These are phyloP conservation scores for Telmatherina bonti DNA, from an alignment of 2,797 vertebrate species.

Conservation along the genomic window DNA sequence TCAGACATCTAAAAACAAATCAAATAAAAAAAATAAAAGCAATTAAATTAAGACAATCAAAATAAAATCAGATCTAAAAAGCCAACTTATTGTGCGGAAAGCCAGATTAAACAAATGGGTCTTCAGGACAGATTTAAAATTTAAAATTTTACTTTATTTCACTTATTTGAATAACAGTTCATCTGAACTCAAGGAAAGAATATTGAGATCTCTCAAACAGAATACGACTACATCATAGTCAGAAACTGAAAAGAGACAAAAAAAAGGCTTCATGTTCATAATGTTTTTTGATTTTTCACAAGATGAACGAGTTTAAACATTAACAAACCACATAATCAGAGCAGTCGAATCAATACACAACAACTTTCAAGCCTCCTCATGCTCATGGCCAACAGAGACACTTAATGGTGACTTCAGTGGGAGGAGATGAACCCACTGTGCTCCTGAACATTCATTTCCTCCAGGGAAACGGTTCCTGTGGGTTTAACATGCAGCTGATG, in stretches of 20 bases:
- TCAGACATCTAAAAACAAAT: too few relatives aligned
- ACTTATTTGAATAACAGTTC: background rate
- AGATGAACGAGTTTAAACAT: slow-evolving; percentile 5
- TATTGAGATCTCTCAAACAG: background rate
- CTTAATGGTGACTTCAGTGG: slow-evolving; percentile 45
- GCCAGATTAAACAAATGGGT: too few relatives aligned
- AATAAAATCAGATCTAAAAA: too few relatives aligned
- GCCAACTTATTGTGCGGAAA: too few relatives aligned
- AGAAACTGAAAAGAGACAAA: background rate
- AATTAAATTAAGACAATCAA: too few relatives aligned
- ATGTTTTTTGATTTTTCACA: background rate
- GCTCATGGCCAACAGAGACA: slow-evolving; percentile 18
- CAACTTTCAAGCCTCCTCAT: slow-evolving; percentile 12
- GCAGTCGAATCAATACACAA: slow-evolving; percentile 32
- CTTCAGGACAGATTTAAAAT: too few relatives aligned
- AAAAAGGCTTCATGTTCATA: background rate
- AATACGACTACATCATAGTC: background rate
- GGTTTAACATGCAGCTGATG: slow-evolving; percentile 67
- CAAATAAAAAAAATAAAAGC: too few relatives aligned
- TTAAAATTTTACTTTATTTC: too few relatives aligned
- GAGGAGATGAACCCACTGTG: slow-evolving; percentile 65
- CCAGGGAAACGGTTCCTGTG: slow-evolving; percentile 47
- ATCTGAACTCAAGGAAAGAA: slow-evolving; percentile 6
- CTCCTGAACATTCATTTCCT: slow-evolving; percentile 67
- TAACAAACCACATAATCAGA: slow-evolving; percentile 26